Percentiles rank a stretch among this genome's conserved stretches.
Conservation (phyloP, 1,140 invertebrate species). For the Portunus trituberculatus region DNA sequence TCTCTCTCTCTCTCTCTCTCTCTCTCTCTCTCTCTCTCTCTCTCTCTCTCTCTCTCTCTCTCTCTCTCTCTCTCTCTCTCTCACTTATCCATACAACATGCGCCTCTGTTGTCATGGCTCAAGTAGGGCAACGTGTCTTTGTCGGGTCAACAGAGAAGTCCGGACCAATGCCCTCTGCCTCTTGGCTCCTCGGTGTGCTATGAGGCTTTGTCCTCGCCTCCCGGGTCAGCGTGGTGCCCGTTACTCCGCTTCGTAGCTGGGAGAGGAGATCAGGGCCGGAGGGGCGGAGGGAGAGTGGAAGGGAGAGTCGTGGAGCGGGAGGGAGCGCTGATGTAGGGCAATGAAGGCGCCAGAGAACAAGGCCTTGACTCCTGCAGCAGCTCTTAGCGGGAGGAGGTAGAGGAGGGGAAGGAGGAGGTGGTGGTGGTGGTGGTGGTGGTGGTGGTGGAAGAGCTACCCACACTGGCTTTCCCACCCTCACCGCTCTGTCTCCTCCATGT, state of each 20-base stretch:
- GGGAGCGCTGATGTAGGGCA: constrained; percentile 41
- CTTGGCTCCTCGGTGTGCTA: background rate
- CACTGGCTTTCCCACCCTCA: background rate
- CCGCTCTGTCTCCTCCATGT: background rate
- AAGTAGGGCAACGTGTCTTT: background rate
- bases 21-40: background rate
- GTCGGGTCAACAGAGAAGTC: background rate
- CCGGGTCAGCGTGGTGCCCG: constrained; percentile 46
- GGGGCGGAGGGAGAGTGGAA: background rate
- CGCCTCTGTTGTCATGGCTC: background rate
- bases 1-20: background rate
- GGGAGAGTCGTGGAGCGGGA: background rate
- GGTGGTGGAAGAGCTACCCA: background rate
- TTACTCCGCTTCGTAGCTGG: constrained; percentile 48
- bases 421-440: background rate
- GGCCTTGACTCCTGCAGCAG: constrained; percentile 25
- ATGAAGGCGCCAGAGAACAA: constrained; percentile 36
- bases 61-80: background rate
- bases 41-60: constrained; percentile 47
- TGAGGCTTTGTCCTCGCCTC: constrained; percentile 40
- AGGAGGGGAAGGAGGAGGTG: too few relatives aligned
- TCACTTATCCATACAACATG: background rate
- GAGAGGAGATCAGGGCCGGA: background rate
- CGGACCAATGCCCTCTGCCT: background rate
- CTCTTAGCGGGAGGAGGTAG: background rate